Conservation (phyloP, 2,113 vertebrate genomes). For the Tragelaphus strepsiceros region DNA sequence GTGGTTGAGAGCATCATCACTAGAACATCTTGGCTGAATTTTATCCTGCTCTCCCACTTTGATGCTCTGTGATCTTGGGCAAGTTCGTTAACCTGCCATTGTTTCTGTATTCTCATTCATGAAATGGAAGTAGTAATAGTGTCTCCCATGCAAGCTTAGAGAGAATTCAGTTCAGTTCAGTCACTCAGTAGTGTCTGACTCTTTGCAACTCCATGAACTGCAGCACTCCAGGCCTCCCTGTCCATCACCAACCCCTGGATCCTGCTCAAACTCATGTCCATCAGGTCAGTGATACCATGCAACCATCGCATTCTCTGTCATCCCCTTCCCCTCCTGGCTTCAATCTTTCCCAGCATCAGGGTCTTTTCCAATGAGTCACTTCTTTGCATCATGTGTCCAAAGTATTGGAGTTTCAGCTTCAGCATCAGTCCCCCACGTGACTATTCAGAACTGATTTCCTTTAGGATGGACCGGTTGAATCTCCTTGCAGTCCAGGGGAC, state of each 20-base stretch:
- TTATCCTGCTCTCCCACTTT: neutral
- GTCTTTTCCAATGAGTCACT: neutral
- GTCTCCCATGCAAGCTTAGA: neutral
- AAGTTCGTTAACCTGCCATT: neutral
- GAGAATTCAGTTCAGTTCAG: neutral
- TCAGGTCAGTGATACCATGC: neutral
- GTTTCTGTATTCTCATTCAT: neutral
- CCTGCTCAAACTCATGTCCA: neutral
- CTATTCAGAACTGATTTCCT: neutral
- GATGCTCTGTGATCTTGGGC: neutral
- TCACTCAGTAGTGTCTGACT: neutral
- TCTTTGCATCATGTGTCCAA: neutral
- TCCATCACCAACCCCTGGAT: neutral
- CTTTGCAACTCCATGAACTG: neutral
- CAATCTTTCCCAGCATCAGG: neutral
- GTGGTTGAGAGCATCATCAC: neutral
- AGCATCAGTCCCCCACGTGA: neutral
- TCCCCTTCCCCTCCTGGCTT: neutral
- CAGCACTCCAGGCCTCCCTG: neutral
- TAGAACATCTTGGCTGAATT: accelerated
- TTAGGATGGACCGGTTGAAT: neutral
- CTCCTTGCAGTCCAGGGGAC: neutral
- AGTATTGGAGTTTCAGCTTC: neutral
- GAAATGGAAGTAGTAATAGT: neutral
- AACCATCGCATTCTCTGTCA: neutral